Percentiles rank a stretch among this genome's conserved stretches.
These are phyloP conservation scores for Hirtodrosophila alboralis DNA, from an alignment of 2,888 invertebrate species.

Conservation along the genomic window DNA sequence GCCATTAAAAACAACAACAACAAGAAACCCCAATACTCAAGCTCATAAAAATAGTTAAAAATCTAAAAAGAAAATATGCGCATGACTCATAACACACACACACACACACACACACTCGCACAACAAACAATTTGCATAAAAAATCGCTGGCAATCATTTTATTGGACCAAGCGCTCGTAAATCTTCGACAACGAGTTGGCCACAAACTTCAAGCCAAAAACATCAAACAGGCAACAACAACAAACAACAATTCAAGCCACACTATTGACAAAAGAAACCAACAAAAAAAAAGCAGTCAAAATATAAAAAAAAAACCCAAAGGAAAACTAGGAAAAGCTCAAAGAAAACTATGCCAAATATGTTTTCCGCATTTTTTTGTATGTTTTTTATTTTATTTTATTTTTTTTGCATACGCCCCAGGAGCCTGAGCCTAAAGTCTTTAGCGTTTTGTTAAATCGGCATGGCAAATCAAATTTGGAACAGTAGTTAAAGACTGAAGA, in stretches of 20 bases:
- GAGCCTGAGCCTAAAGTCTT: slow-evolving; percentile 16
- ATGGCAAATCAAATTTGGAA: slow-evolving; percentile 78
- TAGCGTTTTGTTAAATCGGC: slow-evolving; percentile 60
- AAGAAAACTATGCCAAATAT: slow-evolving; percentile 74
- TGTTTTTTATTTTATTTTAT: too few relatives aligned
- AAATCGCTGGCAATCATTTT: slow-evolving; percentile 84
- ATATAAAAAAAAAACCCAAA: slow-evolving; percentile 6
- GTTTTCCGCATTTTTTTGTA: slow-evolving; percentile 79
- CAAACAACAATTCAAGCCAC: slow-evolving; percentile 26
- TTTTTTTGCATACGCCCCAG: slow-evolving; percentile 63
- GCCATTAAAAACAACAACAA: slow-evolving; percentile 24
- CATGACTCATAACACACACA: slow-evolving; percentile 66
- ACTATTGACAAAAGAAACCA: slow-evolving; percentile 49
- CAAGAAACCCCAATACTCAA: slow-evolving; percentile 22
- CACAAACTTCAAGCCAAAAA: slow-evolving; percentile 30
- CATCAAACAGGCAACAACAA: slow-evolving; percentile 20
- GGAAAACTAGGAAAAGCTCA: slow-evolving; percentile 5
- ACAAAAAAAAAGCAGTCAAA: slow-evolving; percentile 5
- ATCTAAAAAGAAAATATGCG: slow-evolving; percentile 47
- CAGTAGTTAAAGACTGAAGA: slow-evolving; percentile 62
- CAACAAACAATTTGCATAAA: slow-evolving; percentile 83
- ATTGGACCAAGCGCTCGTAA: slow-evolving; percentile 82
- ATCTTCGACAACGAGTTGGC: slow-evolving; percentile 74
- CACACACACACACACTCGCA: slow-evolving; percentile 13
- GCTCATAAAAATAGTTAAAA: slow-evolving; percentile 67